These are phyloP conservation scores for Isichthys henryi DNA, from an alignment of 2,113 vertebrate genomes.

Conservation along the genomic window DNA sequence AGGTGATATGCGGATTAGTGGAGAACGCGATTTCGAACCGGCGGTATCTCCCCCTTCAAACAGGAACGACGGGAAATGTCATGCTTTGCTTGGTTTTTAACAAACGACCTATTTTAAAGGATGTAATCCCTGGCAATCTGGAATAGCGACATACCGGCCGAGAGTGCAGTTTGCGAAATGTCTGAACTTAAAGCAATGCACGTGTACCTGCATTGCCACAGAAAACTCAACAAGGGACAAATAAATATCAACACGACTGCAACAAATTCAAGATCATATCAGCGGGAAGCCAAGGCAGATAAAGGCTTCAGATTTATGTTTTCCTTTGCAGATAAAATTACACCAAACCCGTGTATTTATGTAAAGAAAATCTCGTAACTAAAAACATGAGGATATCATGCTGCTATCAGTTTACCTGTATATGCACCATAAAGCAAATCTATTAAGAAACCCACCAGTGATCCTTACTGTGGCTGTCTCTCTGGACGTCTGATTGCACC, in stretches of 20 bases:
- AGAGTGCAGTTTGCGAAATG: neutral
- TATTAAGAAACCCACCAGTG: neutral
- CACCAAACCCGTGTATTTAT: neutral
- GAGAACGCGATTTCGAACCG: neutral
- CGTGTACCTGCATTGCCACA: neutral
- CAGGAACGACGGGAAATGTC: neutral
- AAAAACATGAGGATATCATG: neutral
- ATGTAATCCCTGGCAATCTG: neutral
- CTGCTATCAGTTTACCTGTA: neutral
- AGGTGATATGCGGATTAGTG: constrained; percentile 1
- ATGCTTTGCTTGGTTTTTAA: neutral
- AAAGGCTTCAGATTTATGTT: neutral
- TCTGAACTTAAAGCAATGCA: neutral
- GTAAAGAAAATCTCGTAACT: neutral
- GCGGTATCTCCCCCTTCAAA: neutral
- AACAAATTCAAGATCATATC: constrained; percentile 4
- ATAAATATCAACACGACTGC: neutral
- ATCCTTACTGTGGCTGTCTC: neutral
- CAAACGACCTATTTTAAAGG: neutral
- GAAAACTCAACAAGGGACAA: neutral
- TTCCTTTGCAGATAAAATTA: neutral
- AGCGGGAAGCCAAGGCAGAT: neutral
- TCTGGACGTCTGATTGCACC: neutral
- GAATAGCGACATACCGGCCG: neutral
- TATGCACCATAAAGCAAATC: neutral